Conservation (phyloP, 2,113 vertebrate species). For the Odocoileus hemionus region DNA sequence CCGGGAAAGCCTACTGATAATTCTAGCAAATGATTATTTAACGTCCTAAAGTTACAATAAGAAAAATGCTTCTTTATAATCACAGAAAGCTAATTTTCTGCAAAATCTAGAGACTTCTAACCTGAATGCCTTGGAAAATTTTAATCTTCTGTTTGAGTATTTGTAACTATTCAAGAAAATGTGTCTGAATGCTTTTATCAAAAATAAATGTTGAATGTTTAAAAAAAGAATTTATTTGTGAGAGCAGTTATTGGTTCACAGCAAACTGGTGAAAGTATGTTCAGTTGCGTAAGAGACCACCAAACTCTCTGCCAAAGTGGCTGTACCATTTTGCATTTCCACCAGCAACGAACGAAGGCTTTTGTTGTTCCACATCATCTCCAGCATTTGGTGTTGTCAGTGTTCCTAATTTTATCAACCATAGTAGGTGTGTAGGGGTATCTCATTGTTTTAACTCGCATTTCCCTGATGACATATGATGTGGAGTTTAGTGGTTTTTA, state of each 20-base stretch:
- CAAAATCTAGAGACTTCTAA: conserved; percentile 17
- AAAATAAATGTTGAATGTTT: conserved; percentile 9
- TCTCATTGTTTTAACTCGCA: not conserved
- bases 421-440: not conserved
- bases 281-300: not conserved
- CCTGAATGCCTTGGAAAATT: conserved; percentile 29
- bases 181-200: conserved; percentile 12
- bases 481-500: not conserved
- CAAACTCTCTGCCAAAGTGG: not conserved
- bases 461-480: not conserved
- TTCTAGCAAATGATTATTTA: not conserved
- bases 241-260: not conserved
- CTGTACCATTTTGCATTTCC: not conserved
- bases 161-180: conserved; percentile 43
- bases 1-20: not conserved
- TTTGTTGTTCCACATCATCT: not conserved
- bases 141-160: conserved; percentile 17
- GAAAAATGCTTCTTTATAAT: conserved; percentile 31
- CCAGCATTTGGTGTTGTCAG: not conserved
- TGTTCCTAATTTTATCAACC: not conserved
- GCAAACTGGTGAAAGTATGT: not conserved
- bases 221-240: not conserved
- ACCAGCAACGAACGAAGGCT: not conserved
- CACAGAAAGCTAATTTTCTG: conserved; percentile 22
- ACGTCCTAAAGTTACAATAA: not conserved